Conservation (phyloP, 2,888 invertebrate genomes). For the Coleophora flavipennella region DNA sequence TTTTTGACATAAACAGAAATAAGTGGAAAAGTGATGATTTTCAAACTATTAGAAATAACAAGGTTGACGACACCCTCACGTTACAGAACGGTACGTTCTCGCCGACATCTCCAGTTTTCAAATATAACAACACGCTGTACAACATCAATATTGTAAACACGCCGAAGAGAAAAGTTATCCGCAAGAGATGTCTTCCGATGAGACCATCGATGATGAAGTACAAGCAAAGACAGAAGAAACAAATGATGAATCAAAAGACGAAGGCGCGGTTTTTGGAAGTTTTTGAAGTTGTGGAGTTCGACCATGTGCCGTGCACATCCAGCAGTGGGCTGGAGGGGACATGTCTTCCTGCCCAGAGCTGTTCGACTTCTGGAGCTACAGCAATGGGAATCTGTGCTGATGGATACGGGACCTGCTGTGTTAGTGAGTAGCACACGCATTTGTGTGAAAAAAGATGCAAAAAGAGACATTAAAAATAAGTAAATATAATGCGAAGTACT, state of each 20-base stretch:
- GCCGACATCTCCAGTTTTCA: background rate
- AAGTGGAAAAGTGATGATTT: too few species aligned
- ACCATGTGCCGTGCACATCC: constrained; percentile 74
- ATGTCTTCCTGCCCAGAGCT: constrained; percentile 80
- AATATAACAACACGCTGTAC: constrained; percentile 22
- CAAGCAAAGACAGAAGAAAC: constrained; percentile 16
- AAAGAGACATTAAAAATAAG: too few species aligned
- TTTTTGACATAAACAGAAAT: too few species aligned
- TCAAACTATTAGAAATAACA: too few species aligned
- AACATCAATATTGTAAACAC: constrained; percentile 22
- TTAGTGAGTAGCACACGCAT: constrained; percentile 76
- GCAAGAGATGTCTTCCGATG: constrained; percentile 27
- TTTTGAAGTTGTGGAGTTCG: constrained; percentile 80
- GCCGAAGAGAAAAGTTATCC: constrained; percentile 24
- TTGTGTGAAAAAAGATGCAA: background rate
- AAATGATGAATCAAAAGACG: constrained; percentile 12
- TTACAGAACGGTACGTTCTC: too few species aligned
- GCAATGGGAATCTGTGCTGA: constrained; percentile 79
- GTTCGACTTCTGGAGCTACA: constrained; percentile 74
- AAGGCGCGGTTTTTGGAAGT: constrained; percentile 73
- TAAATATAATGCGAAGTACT: too few species aligned
- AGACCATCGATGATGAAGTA: background rate
- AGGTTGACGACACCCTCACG: too few species aligned
- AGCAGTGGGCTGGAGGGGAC: constrained; percentile 76
- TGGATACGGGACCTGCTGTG: constrained; percentile 82